A percentile compares a stretch with the other conserved stretches of the same genome.
Evolutionary conservation across 2,888 invertebrate species (phyloP).

Genomic region (Cerastis rubricosa): DNA sequence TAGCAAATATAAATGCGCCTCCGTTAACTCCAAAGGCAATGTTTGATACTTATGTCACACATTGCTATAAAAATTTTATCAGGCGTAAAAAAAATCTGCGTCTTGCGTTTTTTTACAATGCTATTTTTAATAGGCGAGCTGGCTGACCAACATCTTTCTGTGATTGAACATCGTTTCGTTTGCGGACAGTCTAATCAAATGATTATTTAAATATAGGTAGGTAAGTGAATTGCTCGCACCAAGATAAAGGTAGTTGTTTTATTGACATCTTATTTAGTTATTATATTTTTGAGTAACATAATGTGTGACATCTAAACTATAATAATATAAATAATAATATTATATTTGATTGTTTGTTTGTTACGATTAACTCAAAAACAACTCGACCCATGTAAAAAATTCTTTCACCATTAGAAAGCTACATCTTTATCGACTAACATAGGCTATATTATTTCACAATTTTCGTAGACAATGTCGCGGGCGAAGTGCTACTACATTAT

Average conservation of each 20-base stretch:
- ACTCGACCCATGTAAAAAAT: no score
- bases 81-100: neutral
- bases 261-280: neutral
- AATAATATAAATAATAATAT: no score
- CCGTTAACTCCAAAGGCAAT: neutral
- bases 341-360: no score
- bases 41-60: neutral
- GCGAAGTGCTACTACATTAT: no score
- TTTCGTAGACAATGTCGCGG: no score
- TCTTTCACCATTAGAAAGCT: no score
- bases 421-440: no score
- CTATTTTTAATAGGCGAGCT: neutral
- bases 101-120: neutral
- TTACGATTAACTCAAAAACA: no score
- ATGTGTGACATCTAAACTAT: no score
- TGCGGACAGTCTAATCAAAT: neutral
- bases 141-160: neutral
- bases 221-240: neutral
- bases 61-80: neutral
- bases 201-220: neutral
- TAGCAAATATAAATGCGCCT: neutral
- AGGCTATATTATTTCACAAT: no score
- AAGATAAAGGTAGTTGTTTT: neutral
- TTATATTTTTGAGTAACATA: neutral
- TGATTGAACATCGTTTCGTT: neutral